Evolutionary conservation across 2,113 vertebrate species (phyloP), one percentile per base, ranked within the genome.

Genomic region (Symphodus melops): DNA sequence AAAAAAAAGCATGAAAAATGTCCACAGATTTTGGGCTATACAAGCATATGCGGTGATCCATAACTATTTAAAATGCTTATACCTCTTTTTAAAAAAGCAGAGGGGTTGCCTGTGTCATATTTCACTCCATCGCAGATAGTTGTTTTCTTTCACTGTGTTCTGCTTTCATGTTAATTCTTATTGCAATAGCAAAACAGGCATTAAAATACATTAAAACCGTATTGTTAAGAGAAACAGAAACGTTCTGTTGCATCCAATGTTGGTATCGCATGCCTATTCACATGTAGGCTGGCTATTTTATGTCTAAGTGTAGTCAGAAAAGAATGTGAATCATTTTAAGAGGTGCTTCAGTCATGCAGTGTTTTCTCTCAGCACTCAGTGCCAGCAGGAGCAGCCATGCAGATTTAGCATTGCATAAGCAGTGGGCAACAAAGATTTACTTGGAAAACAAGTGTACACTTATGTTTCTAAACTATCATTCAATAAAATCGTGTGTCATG

Each of bases 291-390:
- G 44, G 57, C 78, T 90, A 81, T 92, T 90, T 89, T 77, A 73
- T 25, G 39, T 60, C 37, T 39, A 55, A 23, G 60, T 66, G 60
- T 69, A 46, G 51, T 19, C 58, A 67, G 53, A 83, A 68, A 85
- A 70, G 87, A 89, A 93, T 92, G 78, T 17, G 19, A 86, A 76
- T 63, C 10, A 93, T 92, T 89, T 86, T 60, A 91, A 93, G 86
- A 83, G 86, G 80, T 48, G 25, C 75, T 75, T 56, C 44, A 64
- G 75, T 72, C 42, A 44, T 82, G 66, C 69, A 58, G 63, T 79
- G 81, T 75, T 78, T 76, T 78, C 72, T 73, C 81, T 82, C 69
- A 72, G 48, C 75, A 57, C 68, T 59, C 42, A 51, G 39, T 79
- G 66, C 14, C 1, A 20, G 72, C 76, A 84, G 62, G 16, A 57